Conservation (phyloP, 1,140 invertebrate species). For the Epicauta chinensis region DNA sequence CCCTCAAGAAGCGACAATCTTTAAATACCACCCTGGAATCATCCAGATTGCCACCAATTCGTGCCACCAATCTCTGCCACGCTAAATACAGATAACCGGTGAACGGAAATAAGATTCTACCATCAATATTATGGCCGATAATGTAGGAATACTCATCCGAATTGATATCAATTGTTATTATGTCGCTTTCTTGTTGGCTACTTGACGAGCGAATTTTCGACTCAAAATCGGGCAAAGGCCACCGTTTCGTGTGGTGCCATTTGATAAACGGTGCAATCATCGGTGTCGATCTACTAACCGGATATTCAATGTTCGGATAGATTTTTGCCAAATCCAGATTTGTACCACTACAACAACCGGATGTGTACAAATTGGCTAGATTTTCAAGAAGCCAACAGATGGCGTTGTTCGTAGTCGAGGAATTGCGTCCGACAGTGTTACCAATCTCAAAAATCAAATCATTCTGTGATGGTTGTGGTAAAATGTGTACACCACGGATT, state of each 20-base stretch:
- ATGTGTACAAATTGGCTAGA: not conserved
- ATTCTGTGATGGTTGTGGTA: too few relatives aligned
- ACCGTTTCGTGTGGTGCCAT: slow-evolving; percentile 55
- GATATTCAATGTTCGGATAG: slow-evolving; percentile 47
- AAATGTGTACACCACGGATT: too few relatives aligned
- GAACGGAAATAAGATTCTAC: slow-evolving; percentile 80
- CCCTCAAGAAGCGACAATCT: slow-evolving; percentile 76
- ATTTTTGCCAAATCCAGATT: slow-evolving; percentile 35
- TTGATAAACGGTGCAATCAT: slow-evolving; percentile 51
- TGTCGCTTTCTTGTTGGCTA: slow-evolving; percentile 14
- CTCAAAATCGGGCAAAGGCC: too few relatives aligned
- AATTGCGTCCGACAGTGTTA: too few relatives aligned
- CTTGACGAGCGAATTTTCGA: too few relatives aligned
- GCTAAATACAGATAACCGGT: slow-evolving; percentile 82
- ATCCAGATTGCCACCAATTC: slow-evolving; percentile 63
- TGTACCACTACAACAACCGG: too few relatives aligned
- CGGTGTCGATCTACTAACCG: slow-evolving; percentile 53
- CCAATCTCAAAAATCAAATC: too few relatives aligned
- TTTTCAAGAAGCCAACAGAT: too few relatives aligned
- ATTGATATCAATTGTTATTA: slow-evolving; percentile 33
- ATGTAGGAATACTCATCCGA: slow-evolving; percentile 66
- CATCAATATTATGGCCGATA: slow-evolving; percentile 78
- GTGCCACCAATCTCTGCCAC: slow-evolving; percentile 86
- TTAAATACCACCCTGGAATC: too few relatives aligned
- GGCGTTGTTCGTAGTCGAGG: too few relatives aligned